Evolutionary conservation across 2,113 vertebrate genomes (phyloP).

Genomic region (Ahaetulla prasina): DNA sequence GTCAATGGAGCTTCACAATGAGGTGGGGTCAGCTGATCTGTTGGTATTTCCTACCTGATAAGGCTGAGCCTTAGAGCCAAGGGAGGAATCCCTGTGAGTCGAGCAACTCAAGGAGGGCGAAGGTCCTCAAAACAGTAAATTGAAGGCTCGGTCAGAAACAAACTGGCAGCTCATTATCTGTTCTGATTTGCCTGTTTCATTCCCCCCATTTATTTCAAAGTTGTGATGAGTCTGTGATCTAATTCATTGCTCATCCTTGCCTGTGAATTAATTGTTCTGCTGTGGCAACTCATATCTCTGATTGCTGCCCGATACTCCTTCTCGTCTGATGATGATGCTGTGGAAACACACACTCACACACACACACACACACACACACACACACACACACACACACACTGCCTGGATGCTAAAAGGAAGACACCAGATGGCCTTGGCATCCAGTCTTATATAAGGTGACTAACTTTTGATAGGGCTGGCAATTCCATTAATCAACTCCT

Average conservation of each 20-base stretch:
- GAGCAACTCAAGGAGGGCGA: too few relatives aligned
- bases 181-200: neutral
- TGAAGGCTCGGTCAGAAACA: neutral
- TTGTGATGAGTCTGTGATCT: fast-evolving
- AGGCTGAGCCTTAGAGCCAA: neutral
- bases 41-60: neutral
- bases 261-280: neutral
- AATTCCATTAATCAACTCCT: neutral
- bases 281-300: neutral
- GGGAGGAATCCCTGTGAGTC: neutral
- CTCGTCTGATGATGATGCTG: neutral
- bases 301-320: neutral
- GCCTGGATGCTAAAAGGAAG: neutral
- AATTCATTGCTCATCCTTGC: neutral
- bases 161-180: neutral
- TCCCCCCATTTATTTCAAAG: neutral
- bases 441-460: neutral
- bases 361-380: too few relatives aligned
- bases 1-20: neutral
- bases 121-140: neutral
- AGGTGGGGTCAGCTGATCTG: neutral
- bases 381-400: neutral
- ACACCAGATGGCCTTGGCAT: neutral
- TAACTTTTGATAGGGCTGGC: neutral
- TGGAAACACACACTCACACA: neutral